A percentile compares a stretch with the other conserved stretches of the same genome.
These are phyloP conservation scores for Amblyraja radiata DNA, from an alignment of 2,797 vertebrate genomes.

Conservation along the genomic window DNA sequence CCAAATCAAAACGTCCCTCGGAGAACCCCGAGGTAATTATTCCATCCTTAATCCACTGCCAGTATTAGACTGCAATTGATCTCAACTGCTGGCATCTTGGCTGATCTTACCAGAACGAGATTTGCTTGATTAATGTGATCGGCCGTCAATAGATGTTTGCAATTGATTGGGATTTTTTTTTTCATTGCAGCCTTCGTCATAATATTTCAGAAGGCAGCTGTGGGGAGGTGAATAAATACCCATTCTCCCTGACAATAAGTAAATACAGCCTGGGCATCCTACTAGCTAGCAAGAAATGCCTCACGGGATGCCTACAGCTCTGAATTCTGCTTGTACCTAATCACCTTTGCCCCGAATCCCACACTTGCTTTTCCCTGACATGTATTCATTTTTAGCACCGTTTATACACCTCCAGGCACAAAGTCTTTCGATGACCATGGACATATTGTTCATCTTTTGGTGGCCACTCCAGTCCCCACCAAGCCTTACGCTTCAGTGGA, in stretches of 20 bases:
- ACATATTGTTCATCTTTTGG: not conserved
- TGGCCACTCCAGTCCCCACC: not conserved
- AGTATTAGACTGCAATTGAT: not conserved
- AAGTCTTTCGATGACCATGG: not conserved
- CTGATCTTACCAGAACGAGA: not conserved
- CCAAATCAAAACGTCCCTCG: not conserved
- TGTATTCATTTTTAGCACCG: not conserved
- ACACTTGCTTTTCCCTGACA: not conserved
- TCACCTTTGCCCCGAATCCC: not conserved
- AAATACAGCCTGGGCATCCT: not conserved
- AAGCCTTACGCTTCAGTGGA: not conserved
- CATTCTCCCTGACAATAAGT: not conserved
- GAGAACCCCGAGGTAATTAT: not conserved
- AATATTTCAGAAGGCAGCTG: not conserved
- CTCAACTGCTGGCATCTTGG: not conserved
- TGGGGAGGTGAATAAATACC: not conserved
- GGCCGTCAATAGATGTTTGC: not conserved
- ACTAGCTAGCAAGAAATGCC: not conserved
- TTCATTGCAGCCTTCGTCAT: not conserved
- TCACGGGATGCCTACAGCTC: not conserved
- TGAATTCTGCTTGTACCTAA: not conserved
- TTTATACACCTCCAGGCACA: not conserved
- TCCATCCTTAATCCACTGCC: slow-evolving; percentile 24
- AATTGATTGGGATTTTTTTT: not conserved
- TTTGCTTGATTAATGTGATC: not conserved